Conservation (phyloP, 1,140 invertebrate genomes). For the Leguminivora glycinivorella region DNA sequence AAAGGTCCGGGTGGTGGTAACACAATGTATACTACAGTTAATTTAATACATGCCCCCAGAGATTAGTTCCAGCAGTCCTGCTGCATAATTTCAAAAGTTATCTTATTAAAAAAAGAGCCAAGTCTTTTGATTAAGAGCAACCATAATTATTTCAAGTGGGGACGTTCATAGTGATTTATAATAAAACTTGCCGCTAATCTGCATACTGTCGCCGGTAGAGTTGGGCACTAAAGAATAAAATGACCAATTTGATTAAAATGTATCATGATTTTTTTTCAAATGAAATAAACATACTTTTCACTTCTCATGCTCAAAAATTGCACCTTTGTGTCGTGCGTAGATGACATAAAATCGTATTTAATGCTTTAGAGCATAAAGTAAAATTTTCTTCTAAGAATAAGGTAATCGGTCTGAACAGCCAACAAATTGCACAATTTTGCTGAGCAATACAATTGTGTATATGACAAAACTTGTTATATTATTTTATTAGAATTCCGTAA, state of each 20-base stretch:
- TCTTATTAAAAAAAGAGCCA: slow-evolving; percentile 4
- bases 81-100: slow-evolving; percentile 25
- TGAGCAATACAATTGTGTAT: too few relatives aligned
- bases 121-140: slow-evolving; percentile 27
- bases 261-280: background rate
- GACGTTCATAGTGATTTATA: slow-evolving; percentile 34
- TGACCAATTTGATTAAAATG: background rate
- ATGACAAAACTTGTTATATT: too few relatives aligned
- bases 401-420: too few relatives aligned
- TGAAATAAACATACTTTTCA: background rate
- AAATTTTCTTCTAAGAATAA: too few relatives aligned
- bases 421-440: too few relatives aligned
- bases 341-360: too few relatives aligned
- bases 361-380: too few relatives aligned
- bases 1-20: too few relatives aligned
- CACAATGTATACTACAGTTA: too few relatives aligned
- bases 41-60: background rate
- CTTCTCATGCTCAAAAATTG: too few relatives aligned
- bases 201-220: background rate
- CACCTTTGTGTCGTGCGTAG: too few relatives aligned
- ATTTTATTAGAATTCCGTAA: too few relatives aligned
- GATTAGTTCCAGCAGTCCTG: background rate
- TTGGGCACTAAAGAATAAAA: background rate
- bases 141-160: slow-evolving; percentile 43
- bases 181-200: slow-evolving; percentile 22